A percentile compares a stretch with the other conserved stretches of the same genome.
phyloP scores from a whole-genome alignment of 2,888 invertebrate species.

The Agrilus cyanescens region DNA sequence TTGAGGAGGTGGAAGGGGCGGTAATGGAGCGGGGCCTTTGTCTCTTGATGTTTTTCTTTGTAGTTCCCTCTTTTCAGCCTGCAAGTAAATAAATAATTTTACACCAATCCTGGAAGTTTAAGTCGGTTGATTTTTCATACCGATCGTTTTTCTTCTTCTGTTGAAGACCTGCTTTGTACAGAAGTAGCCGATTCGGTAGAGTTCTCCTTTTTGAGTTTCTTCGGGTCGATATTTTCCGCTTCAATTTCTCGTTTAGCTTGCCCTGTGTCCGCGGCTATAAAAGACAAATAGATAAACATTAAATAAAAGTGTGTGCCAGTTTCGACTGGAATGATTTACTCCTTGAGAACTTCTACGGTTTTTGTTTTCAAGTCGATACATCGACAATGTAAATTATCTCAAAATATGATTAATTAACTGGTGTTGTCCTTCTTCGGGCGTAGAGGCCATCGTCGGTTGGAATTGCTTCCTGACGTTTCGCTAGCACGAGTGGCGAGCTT shows the following conservation, averaged over 20 bases:
- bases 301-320: background rate
- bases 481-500: too few species aligned
- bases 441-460: too few species aligned
- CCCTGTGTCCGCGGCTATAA: slow-evolving; percentile 36
- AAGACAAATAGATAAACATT: slow-evolving; percentile 9
- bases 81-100: slow-evolving; percentile 12
- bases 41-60: slow-evolving; percentile 48
- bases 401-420: too few species aligned
- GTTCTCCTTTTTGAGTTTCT: slow-evolving; percentile 20
- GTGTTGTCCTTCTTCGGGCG: too few species aligned
- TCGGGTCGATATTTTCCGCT: slow-evolving; percentile 17
- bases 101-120: background rate
- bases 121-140: slow-evolving; percentile 1
- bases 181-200: slow-evolving; percentile 15
- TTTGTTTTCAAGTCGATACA: too few species aligned
- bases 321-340: slow-evolving; percentile 2
- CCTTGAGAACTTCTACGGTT: background rate
- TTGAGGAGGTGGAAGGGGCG: slow-evolving; percentile 30
- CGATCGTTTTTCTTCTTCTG: slow-evolving; percentile 12
- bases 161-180: slow-evolving; percentile 1
- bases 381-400: too few species aligned
- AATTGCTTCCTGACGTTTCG: too few species aligned
- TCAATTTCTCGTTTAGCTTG: slow-evolving; percentile 21
- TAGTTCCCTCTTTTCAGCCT: slow-evolving; percentile 58
- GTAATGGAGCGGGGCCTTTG: slow-evolving; percentile 72